Base-by-base conservation (phyloP, 2,888 invertebrate genomes). In the Aphrophora alni region DNA sequence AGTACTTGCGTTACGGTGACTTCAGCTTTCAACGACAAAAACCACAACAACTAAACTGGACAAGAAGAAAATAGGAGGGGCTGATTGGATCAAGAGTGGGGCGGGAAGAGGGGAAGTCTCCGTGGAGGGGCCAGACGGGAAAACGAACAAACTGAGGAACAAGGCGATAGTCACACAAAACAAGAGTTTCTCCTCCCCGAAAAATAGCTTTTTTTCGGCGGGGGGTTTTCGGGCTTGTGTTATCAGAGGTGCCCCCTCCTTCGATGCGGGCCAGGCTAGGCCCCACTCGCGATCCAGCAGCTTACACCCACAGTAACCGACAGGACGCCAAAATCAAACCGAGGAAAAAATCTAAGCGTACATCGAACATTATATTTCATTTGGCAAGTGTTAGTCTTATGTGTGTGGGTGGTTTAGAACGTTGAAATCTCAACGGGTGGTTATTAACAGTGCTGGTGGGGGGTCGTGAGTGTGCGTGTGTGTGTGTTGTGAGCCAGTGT, bases 101-200 rank as follows among this genome's bases (percentile, higher is more conserved):
- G 80, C 68, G 80, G 68, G 24, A 69, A 75, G 75, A 75, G 80
- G 75, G 80, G 38, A 75, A 75, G n/a, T 14, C 38, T 25, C 21
- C 71, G 75, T 38, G 44, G 80, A 27, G 75, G 79, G 75, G 80
- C 27, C 27, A 33, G 71, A 71, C 27, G 71, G 33, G 33, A 71
- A 33, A 68, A 78, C 70, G 76, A 76, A 80, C 81, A 80, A 82
- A 81, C 80, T 81, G 81, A 81, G 80, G 81, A 81, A 82, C 81
- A 82, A 81, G 81, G 80, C 78, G 80, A 80, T 81, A 80, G 80
- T 79, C 78, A 81, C 80, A 80, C 71, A 77, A 80, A 78, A 82
- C 82, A 80, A 80, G 80, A 76, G 81, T 77, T 81, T 81, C 79
- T 82, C 81, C 78, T 79, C 80, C 78, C 81, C 81, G 81, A 79